These are phyloP conservation scores for Argyresthia goedartella DNA, from an alignment of 2,888 invertebrate genomes.

Conservation along the genomic window DNA sequence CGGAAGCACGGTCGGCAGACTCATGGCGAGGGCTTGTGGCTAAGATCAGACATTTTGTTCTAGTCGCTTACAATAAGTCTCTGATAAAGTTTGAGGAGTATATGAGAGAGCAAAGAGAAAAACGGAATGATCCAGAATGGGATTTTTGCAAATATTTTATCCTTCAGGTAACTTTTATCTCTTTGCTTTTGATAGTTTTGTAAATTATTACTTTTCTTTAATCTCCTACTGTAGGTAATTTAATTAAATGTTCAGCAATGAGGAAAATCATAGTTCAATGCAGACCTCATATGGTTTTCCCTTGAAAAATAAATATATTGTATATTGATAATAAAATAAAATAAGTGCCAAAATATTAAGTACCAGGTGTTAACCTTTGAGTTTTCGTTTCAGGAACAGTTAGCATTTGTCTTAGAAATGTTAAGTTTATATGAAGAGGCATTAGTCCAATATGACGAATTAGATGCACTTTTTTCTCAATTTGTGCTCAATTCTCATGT, in stretches of 20 bases:
- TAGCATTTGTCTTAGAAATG: slow-evolving; percentile 96
- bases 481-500: slow-evolving; percentile 95
- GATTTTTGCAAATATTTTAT: slow-evolving; percentile 95
- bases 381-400: slow-evolving; percentile 85
- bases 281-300: neutral
- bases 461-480: slow-evolving; percentile 97
- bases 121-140: slow-evolving; percentile 92
- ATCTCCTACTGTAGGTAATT: neutral
- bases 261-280: neutral
- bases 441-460: slow-evolving; percentile 95
- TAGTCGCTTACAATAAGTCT: slow-evolving; percentile 89
- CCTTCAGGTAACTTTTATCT: slow-evolving; percentile 75
- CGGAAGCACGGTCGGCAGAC: slow-evolving; percentile 90
- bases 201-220: neutral
- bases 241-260: neutral
- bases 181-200: neutral
- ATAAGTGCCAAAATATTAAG: neutral
- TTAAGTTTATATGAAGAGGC: slow-evolving; percentile 94
- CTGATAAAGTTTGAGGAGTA: slow-evolving; percentile 90
- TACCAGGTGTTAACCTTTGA: neutral
- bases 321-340: neutral
- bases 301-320: neutral
- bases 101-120: slow-evolving; percentile 90
- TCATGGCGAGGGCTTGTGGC: slow-evolving; percentile 90
- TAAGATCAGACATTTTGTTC: slow-evolving; percentile 84